These are phyloP conservation scores for Seriola rivoliana DNA, from an alignment of 2,113 vertebrate genomes.

Conservation along the genomic window DNA sequence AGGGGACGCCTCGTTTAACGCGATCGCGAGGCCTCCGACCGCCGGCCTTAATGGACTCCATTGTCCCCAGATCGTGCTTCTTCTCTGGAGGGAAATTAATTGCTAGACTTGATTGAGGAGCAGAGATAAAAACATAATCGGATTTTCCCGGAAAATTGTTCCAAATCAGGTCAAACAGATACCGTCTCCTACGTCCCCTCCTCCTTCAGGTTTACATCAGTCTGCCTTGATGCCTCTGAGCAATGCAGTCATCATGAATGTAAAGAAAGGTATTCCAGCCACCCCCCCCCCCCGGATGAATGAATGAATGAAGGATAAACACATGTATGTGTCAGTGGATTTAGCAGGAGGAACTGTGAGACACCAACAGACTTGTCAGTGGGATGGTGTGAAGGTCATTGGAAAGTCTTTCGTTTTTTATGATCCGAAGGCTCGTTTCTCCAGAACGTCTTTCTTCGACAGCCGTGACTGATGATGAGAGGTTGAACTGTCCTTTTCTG, in stretches of 20 bases:
- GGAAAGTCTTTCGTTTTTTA: neutral
- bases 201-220: neutral
- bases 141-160: conserved; percentile 21
- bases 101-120: neutral
- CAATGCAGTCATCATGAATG: neutral
- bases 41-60: neutral
- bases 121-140: neutral
- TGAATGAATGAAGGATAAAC: neutral
- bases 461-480: conserved; percentile 33
- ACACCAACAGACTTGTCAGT: neutral
- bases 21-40: neutral
- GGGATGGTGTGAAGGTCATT: conserved; percentile 7
- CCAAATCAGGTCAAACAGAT: conserved; percentile 35
- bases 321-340: neutral
- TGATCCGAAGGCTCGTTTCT: conserved; percentile 34
- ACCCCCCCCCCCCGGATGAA: too few species aligned
- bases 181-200: neutral
- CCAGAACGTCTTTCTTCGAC: neutral
- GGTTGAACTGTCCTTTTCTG: neutral
- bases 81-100: conserved; percentile 10
- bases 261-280: neutral
- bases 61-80: conserved; percentile 4
- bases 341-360: neutral
- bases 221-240: neutral
- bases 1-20: neutral